Conservation (phyloP, 2,888 invertebrate genomes). For the Machimus rusticus region DNA sequence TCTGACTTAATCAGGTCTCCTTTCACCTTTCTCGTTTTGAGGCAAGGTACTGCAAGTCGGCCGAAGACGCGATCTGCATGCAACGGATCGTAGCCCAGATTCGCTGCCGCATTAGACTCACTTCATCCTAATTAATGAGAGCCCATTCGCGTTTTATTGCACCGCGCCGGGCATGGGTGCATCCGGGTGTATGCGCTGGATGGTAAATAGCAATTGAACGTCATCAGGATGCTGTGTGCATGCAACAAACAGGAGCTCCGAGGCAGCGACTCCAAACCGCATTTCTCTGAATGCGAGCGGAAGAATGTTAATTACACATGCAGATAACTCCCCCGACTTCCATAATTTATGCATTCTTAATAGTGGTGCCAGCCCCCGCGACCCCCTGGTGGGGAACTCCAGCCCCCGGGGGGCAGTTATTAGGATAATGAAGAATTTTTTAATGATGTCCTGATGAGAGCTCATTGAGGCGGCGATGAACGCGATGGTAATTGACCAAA, state of each 20-base stretch:
- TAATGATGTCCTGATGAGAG: conserved; percentile 31
- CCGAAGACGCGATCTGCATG: background rate
- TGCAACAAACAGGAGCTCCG: conserved; percentile 8
- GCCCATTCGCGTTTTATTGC: background rate
- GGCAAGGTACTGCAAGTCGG: background rate
- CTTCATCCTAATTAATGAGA: conserved; percentile 13
- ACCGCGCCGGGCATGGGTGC: background rate
- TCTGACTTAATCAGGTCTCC: background rate
- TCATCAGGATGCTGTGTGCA: background rate
- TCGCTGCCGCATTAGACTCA: background rate
- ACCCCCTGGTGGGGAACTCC: background rate
- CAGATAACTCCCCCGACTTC: conserved; percentile 31
- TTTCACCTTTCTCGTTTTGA: background rate
- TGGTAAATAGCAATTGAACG: conserved; percentile 22
- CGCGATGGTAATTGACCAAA: conserved; percentile 9
- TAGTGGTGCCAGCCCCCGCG: conserved; percentile 1
- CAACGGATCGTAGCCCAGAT: background rate
- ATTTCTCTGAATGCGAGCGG: conserved; percentile 9
- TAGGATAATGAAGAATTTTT: conserved; percentile 37
- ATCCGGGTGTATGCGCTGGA: background rate
- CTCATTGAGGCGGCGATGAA: background rate
- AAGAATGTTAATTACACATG: conserved; percentile 12
- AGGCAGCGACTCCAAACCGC: background rate
- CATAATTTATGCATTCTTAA: conserved; percentile 30
- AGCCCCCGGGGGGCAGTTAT: conserved; percentile 9